phyloP scores from a whole-genome alignment of 1,140 invertebrate genomes.

The Pentalonia nigronervosa region DNA sequence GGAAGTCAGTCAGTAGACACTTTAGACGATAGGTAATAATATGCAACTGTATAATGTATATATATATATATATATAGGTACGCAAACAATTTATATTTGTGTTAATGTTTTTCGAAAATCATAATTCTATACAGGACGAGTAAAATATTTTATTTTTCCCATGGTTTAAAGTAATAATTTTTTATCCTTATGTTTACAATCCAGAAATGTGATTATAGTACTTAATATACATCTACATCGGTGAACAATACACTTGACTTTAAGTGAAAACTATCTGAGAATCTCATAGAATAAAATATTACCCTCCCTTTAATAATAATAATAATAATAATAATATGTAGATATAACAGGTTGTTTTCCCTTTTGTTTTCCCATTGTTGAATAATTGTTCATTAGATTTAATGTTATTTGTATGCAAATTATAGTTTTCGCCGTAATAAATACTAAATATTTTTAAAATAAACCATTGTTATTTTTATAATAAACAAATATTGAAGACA shows the following conservation, averaged over 20 bases:
- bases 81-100: neutral
- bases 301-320: neutral
- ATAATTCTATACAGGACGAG: neutral
- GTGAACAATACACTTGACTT: slow-evolving; percentile 17
- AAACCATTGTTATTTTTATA: neutral
- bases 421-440: neutral
- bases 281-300: slow-evolving; percentile 21
- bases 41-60: neutral
- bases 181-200: neutral
- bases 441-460: neutral
- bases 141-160: neutral
- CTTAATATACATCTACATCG: neutral
- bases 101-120: neutral
- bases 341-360: neutral
- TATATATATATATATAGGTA: too few species aligned
- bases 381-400: neutral
- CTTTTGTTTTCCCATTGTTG: slow-evolving; percentile 24
- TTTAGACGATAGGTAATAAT: neutral
- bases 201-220: neutral
- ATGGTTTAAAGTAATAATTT: neutral
- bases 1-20: neutral
- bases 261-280: slow-evolving; percentile 2
- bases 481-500: neutral
- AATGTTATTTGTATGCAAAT: neutral
- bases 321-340: neutral